A percentile compares a stretch with the other conserved stretches of the same genome.
Evolutionary conservation across 2,888 invertebrate genomes (phyloP).

Genomic region (Lagria hirta): DNA sequence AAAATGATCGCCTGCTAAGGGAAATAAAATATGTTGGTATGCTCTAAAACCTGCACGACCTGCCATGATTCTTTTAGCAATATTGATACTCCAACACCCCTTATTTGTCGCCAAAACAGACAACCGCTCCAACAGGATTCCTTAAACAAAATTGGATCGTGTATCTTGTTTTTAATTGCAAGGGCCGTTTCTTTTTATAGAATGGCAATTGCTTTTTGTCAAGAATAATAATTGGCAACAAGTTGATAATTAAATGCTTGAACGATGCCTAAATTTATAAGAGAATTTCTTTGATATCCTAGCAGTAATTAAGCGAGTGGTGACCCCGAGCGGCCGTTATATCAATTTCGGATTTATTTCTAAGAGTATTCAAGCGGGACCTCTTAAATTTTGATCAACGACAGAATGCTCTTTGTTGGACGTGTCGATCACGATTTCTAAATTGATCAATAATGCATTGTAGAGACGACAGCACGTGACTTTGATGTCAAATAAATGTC

Average conservation of each 20-base stretch:
- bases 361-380: not conserved
- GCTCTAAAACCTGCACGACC: no score
- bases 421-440: slow-evolving; percentile 7
- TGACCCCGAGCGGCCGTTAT: not conserved
- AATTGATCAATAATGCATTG: slow-evolving; percentile 14
- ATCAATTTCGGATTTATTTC: slow-evolving; percentile 1
- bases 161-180: slow-evolving; percentile 4
- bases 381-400: slow-evolving; percentile 11
- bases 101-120: no score
- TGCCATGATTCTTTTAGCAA: no score
- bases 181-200: slow-evolving; percentile 2
- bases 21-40: no score
- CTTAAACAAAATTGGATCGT: slow-evolving; percentile 11
- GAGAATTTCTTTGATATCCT: slow-evolving; percentile 1
- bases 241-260: slow-evolving; percentile 6
- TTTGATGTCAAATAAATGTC: slow-evolving; percentile 13
- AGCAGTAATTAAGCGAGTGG: slow-evolving; percentile 1
- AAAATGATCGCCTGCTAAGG: no score
- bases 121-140: no score
- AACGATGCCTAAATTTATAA: slow-evolving; percentile 1
- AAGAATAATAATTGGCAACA: no score
- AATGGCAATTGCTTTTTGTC: not conserved
- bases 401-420: slow-evolving; percentile 9
- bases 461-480: slow-evolving; percentile 13
- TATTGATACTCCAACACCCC: no score